phyloP scores from a whole-genome alignment of 2,888 invertebrate genomes.

The Drosophila mimetica region DNA sequence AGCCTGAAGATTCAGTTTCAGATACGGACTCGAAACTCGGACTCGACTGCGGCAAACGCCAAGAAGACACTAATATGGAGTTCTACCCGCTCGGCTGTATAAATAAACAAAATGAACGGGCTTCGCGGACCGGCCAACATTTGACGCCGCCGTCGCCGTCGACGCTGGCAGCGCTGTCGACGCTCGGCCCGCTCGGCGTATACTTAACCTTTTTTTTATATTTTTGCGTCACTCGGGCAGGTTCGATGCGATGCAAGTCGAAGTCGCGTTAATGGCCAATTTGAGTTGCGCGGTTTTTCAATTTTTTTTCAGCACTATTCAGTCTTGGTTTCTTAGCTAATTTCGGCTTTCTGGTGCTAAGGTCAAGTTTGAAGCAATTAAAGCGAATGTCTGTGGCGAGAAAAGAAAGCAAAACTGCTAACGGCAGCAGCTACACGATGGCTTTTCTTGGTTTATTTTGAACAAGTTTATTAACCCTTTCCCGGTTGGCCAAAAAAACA shows the following conservation, averaged over 20 bases:
- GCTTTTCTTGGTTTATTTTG: conserved; percentile 47
- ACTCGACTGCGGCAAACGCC: conserved; percentile 71
- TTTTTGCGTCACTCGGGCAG: conserved; percentile 37
- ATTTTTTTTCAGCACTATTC: conserved; percentile 9
- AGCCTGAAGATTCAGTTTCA: conserved; percentile 31
- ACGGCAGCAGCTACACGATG: conserved; percentile 23
- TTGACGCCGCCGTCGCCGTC: conserved; percentile 32
- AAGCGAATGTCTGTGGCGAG: conserved; percentile 44
- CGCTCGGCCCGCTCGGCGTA: conserved; percentile 45
- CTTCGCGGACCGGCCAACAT: conserved; percentile 49
- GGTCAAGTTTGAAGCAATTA: conserved; percentile 77
- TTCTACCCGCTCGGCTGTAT: conserved; percentile 78
- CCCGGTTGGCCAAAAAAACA: conserved; percentile 32
- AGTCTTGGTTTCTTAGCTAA: conserved; percentile 25
- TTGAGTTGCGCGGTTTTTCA: conserved; percentile 39
- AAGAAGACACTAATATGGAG: conserved; percentile 81
- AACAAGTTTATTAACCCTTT: conserved; percentile 70
- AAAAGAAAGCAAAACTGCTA: conserved; percentile 71
- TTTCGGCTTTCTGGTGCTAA: conserved; percentile 66
- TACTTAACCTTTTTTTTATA: conserved; percentile 44
- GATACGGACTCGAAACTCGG: conserved; percentile 45
- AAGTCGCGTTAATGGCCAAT: conserved; percentile 64
- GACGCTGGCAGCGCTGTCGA: conserved; percentile 33
- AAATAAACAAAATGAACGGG: conserved; percentile 78
- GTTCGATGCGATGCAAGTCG: conserved; percentile 57